Base-by-base conservation (phyloP, 1,140 invertebrate species). In the Scaptomyza pallida region DNA sequence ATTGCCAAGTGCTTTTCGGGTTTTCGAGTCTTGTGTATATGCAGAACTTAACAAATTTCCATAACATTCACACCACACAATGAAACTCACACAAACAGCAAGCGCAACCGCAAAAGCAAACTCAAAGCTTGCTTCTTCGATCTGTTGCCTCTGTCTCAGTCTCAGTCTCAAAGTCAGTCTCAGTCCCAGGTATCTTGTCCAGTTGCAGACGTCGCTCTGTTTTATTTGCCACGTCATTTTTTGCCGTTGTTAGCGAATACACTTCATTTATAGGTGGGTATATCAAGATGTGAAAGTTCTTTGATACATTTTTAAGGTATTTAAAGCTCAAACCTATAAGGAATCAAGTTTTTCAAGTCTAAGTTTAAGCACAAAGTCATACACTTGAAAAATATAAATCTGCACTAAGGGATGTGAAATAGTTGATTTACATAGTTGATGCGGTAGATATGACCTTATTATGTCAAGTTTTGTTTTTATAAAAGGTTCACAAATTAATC, bases 21-120 rank as follows among this genome's bases (percentile, higher is more conserved):
- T 67, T 30, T 68, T 72, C 63, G 47, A 60, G 62, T 74, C 64
- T 68, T 67, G 74, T 81, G 78, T 85, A 73, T 81, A 76, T 81
- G 73, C 80, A 86, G 81, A 85, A 86, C 81, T 80, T 81, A 86
- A 85, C 80, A 86, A 85, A 85, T 85, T 85, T 85, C 81, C 81
- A 85, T 85, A 85, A 85, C 80, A 85, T 85, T 85, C 80, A 85
- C 80, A 86, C 80, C 76, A 65, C 62, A 85, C 80, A 83, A 86
- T 85, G 80, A 72, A 80, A 77, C 37, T 17, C 56, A 75, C 63
- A 86, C 52, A 67, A 67, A 17, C 41, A n/a, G n/a, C 30, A 37
- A 63, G 59, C 26, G 8, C 26, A 30, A 40, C 44, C 21, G 23
- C 59, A 69, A 62, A 30, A 45, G 37, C 61, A 75, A 64, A 71